Evolutionary conservation across 1,140 invertebrate genomes (phyloP), one percentile per base, ranked within the genome.

Genomic region (Caligus rogercresseyi): DNA sequence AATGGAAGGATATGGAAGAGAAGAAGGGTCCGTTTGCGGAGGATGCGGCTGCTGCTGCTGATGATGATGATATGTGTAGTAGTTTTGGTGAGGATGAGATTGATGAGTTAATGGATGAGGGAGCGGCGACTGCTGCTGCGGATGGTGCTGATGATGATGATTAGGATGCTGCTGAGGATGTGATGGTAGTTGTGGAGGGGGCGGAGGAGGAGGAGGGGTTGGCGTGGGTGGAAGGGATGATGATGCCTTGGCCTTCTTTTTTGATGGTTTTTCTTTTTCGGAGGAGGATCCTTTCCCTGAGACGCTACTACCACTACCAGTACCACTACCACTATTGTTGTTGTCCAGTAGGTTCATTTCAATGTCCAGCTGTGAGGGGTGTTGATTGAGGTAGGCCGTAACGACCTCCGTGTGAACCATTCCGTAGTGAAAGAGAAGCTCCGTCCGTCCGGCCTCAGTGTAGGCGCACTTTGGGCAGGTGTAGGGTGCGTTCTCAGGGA

Each of bases 351-450:
- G 52, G 25, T 11, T 26, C 58, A 61, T 61, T 16, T 61, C 58
- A 16, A 61, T 26, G 14, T 23, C 25, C 15, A 61, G 20, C n/a
- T 20, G 19, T 15, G 24, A 52, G 14, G 58, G 25, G 20, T 61
- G 16, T 18, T 52, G 16, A 25, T 31, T 52, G 3, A 61, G 3
- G 18, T 23, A 18, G 14, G 18, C 58, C n/a, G 25, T 3, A 11
- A 61, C 58, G 11, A 61, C 58, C 7, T 61, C 53, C 4, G 53
- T 31, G 58, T 61, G 58, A n/a, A 25, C 15, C 11, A 61, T 20
- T 7, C 58, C 58, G 20, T 61, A 61, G 26, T 61, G 58, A 51
- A 61, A 18, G 7, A 61, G 20, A 15, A 61, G 20, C 4, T 20
- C 25, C 11, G 20, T n/a, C 3, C 25, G 14, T 16, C 15, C n/a